Conservation (phyloP, 2,797 vertebrate genomes). For the Phaenicophaeus curvirostris region DNA sequence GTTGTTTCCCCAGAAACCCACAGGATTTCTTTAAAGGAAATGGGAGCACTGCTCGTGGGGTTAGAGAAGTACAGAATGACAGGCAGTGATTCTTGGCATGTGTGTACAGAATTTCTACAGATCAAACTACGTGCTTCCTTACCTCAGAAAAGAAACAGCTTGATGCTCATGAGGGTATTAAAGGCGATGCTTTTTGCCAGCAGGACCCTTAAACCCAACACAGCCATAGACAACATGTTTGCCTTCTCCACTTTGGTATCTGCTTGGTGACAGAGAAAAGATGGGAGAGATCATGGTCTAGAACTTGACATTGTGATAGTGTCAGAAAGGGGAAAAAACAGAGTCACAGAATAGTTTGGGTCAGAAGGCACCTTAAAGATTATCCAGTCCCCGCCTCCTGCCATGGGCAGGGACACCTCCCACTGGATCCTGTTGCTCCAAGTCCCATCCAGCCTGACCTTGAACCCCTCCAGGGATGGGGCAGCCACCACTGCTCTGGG, state of each 20-base stretch:
- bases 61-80: neutral
- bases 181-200: conserved; percentile 71
- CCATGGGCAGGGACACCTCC: no score
- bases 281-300: neutral
- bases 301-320: neutral
- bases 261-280: neutral
- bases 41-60: neutral
- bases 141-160: conserved; percentile 69
- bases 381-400: no score
- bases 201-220: conserved; percentile 74
- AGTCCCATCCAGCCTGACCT: no score
- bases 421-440: no score
- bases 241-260: neutral
- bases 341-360: no score
- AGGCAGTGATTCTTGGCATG: neutral
- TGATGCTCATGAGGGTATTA: conserved; percentile 75
- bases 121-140: neutral
- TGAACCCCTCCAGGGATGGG: no score
- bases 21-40: neutral
- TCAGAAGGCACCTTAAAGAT: no score
- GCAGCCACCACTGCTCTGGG: no score
- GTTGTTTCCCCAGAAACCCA: neutral
- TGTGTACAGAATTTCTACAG: neutral
- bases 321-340: neutral
- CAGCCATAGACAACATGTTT: conserved; percentile 70